These are phyloP conservation scores for Chunga burmeisteri DNA, from an alignment of 2,113 vertebrate species.

Conservation along the genomic window DNA sequence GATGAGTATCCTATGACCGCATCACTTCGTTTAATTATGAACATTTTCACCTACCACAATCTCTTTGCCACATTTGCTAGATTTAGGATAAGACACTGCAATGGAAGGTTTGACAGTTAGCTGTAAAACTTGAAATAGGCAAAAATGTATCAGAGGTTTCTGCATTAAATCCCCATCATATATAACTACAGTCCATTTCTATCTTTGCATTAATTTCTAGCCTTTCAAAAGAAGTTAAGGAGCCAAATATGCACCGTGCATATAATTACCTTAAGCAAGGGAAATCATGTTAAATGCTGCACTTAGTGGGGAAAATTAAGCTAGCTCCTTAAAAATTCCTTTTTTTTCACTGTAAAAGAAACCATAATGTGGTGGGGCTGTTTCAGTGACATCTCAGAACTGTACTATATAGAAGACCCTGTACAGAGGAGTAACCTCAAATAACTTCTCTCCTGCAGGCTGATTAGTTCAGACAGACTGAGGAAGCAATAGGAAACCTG, in stretches of 20 bases:
- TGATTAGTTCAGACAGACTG: neutral
- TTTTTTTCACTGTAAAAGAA: neutral
- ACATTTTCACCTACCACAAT: neutral
- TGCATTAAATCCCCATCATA: neutral
- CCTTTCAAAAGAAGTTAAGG: neutral
- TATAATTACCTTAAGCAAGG: neutral
- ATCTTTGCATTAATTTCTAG: neutral
- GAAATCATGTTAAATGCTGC: neutral
- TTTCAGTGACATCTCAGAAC: neutral
- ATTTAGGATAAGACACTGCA: neutral
- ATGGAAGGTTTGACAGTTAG: neutral
- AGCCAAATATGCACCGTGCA: neutral
- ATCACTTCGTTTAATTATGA: neutral
- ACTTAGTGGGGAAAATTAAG: neutral
- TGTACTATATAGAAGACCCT: neutral
- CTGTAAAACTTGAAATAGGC: neutral
- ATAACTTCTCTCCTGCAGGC: neutral
- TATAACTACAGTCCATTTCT: neutral
- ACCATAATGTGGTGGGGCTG: too few relatives aligned
- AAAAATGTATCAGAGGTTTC: neutral
- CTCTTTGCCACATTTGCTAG: neutral
- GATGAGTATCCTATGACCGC: neutral
- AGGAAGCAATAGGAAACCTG: neutral
- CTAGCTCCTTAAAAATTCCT: neutral
- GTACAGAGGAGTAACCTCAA: neutral